These are phyloP conservation scores for Eudemis profundana DNA, from an alignment of 2,888 invertebrate species.

Conservation along the genomic window DNA sequence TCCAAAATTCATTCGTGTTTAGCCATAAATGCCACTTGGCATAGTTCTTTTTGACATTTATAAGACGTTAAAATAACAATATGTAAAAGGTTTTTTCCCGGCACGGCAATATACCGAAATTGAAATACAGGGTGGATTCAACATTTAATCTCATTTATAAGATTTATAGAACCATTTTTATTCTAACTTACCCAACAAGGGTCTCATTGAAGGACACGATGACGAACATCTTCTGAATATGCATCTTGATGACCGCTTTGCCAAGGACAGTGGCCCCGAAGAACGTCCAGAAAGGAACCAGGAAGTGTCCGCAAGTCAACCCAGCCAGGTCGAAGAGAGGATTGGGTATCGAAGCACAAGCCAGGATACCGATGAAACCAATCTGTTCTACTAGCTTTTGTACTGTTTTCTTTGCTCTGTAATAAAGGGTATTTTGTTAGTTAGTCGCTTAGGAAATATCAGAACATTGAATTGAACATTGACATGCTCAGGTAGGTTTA, in stretches of 20 bases:
- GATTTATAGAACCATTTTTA: no score
- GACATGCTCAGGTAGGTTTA: no score
- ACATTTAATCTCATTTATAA: no score
- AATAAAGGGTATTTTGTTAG: slow-evolving; percentile 33
- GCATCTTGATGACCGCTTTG: slow-evolving; percentile 99
- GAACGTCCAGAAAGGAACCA: slow-evolving; percentile 99
- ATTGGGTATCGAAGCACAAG: slow-evolving; percentile 99
- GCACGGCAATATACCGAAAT: no score
- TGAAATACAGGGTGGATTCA: no score
- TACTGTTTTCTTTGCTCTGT: slow-evolving; percentile 92
- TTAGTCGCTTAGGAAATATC: no score
- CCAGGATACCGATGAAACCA: slow-evolving; percentile 97
- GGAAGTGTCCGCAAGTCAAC: slow-evolving; percentile 98
- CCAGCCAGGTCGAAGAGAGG: slow-evolving; percentile 99
- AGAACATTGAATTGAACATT: no score
- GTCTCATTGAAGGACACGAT: slow-evolving; percentile 98
- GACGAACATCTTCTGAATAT: slow-evolving; percentile 98
- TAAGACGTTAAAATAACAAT: no score
- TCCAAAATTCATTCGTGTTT: no score
- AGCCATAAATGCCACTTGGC: no score
- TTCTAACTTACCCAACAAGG: slow-evolving; percentile 90
- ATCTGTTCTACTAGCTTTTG: slow-evolving; percentile 96
- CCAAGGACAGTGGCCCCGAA: slow-evolving; percentile 99
- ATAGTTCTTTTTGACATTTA: no score
- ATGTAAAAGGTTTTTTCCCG: no score